phyloP scores from a whole-genome alignment of 2,888 invertebrate genomes.

The Drosophila greeni region DNA sequence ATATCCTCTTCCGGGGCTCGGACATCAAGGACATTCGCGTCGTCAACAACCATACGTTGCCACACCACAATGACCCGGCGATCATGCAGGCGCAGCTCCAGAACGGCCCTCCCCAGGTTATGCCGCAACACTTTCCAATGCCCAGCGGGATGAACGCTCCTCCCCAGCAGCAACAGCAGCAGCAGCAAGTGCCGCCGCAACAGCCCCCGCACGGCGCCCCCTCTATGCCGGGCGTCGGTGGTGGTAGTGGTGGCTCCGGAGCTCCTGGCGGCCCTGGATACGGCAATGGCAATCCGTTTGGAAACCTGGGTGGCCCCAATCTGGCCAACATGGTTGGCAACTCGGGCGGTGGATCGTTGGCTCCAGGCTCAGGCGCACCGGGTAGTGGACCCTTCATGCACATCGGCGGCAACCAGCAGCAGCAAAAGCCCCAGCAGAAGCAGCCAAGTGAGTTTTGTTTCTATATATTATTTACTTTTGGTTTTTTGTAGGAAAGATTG shows the following conservation, averaged over 20 bases:
- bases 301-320: conserved; percentile 78
- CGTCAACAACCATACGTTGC: conserved; percentile 91
- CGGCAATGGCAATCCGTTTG: conserved; percentile 77
- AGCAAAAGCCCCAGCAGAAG: conserved; percentile 80
- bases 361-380: conserved; percentile 75
- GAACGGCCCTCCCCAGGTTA: conserved; percentile 81
- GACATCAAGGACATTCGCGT: conserved; percentile 99
- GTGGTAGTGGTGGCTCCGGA: conserved; percentile 59
- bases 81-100: conserved; percentile 95
- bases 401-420: conserved; percentile 67
- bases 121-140: conserved; percentile 83
- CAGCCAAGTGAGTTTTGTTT: conserved; percentile 83
- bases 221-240: conserved; percentile 67
- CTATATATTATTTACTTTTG: background rate
- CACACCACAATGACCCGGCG: conserved; percentile 97
- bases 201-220: conserved; percentile 53
- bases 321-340: conserved; percentile 57
- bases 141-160: conserved; percentile 82
- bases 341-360: conserved; percentile 76
- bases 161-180: conserved; percentile 71
- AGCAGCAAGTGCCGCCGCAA: conserved; percentile 52
- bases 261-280: conserved; percentile 77
- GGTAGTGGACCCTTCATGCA: conserved; percentile 75
- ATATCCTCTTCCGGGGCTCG: conserved; percentile 97
- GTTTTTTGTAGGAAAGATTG: background rate